phyloP scores from a whole-genome alignment of 2,113 vertebrate genomes.

The Megaceryle torquata region DNA sequence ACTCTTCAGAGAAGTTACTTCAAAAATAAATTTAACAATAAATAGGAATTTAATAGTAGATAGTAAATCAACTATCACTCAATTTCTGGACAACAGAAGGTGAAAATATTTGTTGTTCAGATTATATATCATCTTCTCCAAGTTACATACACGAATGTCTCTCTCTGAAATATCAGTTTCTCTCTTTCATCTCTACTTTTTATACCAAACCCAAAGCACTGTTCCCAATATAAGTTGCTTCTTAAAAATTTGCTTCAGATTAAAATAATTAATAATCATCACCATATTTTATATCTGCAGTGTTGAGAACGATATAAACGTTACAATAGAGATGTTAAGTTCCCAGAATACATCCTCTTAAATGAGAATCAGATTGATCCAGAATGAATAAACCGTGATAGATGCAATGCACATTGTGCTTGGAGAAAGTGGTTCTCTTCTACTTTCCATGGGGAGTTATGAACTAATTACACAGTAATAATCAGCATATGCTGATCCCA shows the following conservation, averaged over 20 bases:
- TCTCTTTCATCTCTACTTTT: background rate
- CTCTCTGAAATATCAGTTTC: background rate
- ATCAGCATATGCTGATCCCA: constrained; percentile 8
- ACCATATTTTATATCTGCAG: background rate
- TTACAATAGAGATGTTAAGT: background rate
- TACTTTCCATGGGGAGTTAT: constrained; percentile 1
- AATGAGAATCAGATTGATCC: background rate
- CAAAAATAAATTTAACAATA: background rate
- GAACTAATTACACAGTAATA: constrained; percentile 41
- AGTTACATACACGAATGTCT: background rate
- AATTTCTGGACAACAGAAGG: background rate
- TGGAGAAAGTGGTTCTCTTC: background rate
- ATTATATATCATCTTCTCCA: background rate
- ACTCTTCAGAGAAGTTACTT: background rate
- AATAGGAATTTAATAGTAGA: background rate
- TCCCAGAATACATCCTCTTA: background rate
- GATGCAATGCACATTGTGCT: background rate
- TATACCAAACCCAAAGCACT: background rate
- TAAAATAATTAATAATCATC: background rate
- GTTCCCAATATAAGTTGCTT: background rate
- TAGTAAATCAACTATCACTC: background rate
- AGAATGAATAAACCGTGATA: background rate
- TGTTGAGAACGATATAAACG: background rate
- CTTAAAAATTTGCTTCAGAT: background rate
- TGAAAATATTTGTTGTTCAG: background rate